Percentiles rank a stretch among this genome's conserved stretches.
These are phyloP conservation scores for Furcifer pardalis DNA, from an alignment of 2,797 vertebrate genomes.

Conservation along the genomic window DNA sequence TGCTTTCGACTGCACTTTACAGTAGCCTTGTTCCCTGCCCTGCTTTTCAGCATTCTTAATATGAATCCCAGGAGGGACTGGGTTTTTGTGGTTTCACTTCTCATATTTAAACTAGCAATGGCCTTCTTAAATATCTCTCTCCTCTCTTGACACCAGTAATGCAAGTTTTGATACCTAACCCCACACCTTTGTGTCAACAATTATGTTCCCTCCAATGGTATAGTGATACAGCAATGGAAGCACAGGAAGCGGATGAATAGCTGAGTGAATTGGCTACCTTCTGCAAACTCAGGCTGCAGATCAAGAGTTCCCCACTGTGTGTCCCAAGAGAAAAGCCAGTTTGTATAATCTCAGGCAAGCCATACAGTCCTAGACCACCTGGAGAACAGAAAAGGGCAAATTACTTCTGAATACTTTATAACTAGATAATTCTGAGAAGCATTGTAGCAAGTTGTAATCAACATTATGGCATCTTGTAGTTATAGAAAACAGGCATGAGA, in stretches of 20 bases:
- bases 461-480: too few species aligned
- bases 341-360: too few species aligned
- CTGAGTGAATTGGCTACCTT: too few species aligned
- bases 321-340: too few species aligned
- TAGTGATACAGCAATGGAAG: neutral
- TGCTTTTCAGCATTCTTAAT: neutral
- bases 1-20: conserved; percentile 20
- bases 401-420: too few species aligned
- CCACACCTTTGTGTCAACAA: neutral
- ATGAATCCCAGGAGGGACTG: neutral
- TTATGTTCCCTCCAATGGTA: neutral
- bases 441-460: too few species aligned
- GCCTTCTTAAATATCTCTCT: conserved; percentile 27
- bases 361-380: too few species aligned
- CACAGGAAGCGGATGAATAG: neutral
- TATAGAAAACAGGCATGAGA: neutral
- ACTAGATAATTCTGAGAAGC: too few species aligned
- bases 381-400: too few species aligned
- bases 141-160: conserved; percentile 1
- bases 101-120: conserved; percentile 30
- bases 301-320: too few species aligned
- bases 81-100: conserved; percentile 17
- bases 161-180: conserved; percentile 1
- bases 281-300: too few species aligned
- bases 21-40: conserved; percentile 23